Evolutionary conservation across 2,888 invertebrate genomes (phyloP).

Genomic region (Himalopsyche tibetana): DNA sequence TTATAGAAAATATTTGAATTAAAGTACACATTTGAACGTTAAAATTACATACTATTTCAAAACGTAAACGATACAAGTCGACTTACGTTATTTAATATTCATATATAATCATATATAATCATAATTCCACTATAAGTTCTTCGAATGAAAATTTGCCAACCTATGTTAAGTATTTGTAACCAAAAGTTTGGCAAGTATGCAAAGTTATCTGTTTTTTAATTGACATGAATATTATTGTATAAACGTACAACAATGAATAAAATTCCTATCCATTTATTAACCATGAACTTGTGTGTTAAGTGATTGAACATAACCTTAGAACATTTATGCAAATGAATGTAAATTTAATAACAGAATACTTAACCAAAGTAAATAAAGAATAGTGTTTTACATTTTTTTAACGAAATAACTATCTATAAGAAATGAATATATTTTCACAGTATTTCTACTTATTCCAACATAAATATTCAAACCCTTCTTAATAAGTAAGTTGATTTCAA

Average conservation of each 20-base stretch:
- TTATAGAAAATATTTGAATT: no score
- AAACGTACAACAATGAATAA: conserved; percentile 22
- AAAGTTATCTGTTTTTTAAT: background rate
- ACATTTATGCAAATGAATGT: conserved; percentile 66
- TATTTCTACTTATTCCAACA: background rate
- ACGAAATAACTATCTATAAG: conserved; percentile 18
- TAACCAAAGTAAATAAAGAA: conserved; percentile 58
- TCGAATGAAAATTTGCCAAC: no score
- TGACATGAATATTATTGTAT: background rate
- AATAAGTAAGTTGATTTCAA: conserved; percentile 23
- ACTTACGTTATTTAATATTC: no score
- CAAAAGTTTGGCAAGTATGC: background rate
- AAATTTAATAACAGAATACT: conserved; percentile 64
- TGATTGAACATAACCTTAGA: conserved; percentile 63
- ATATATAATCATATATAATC: no score
- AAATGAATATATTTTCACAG: background rate
- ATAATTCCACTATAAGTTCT: no score
- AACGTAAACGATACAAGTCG: no score
- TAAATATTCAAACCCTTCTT: conserved; percentile 9
- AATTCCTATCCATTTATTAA: conserved; percentile 56
- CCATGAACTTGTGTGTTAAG: conserved; percentile 64
- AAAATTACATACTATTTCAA: no score
- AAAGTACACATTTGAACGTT: no score
- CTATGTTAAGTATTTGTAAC: no score
- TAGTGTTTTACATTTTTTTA: background rate